A percentile compares a stretch with the other conserved stretches of the same genome.
Conservation (phyloP, 2,888 invertebrate genomes). For the Alcis repandata region DNA sequence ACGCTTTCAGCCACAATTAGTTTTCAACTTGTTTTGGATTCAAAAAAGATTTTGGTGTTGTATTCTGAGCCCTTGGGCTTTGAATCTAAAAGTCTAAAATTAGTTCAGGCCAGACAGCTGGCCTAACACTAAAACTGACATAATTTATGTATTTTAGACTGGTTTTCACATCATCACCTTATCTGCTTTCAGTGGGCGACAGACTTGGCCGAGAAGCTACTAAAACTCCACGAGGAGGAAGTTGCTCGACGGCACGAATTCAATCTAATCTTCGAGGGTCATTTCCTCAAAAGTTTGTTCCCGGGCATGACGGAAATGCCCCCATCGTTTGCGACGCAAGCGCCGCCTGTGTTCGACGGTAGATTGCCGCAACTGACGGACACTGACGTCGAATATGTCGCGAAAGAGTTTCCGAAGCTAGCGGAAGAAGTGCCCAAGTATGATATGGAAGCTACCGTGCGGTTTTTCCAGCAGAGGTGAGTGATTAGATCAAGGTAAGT, state of each 20-base stretch:
- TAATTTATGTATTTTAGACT: too few species aligned
- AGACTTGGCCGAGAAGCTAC: constrained; percentile 91
- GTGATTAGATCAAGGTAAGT: neutral
- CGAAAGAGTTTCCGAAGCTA: constrained; percentile 89
- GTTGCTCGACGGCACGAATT: constrained; percentile 92
- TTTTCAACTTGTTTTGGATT: too few species aligned
- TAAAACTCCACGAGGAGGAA: constrained; percentile 94
- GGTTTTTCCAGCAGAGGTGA: constrained; percentile 89
- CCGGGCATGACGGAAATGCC: constrained; percentile 96
- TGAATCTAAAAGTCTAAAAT: too few species aligned
- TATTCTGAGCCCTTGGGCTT: too few species aligned
- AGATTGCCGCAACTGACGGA: constrained; percentile 88
- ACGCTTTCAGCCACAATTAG: too few species aligned
- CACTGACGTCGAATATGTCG: constrained; percentile 88
- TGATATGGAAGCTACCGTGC: constrained; percentile 90
- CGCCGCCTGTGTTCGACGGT: constrained; percentile 92
- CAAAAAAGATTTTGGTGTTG: too few species aligned
- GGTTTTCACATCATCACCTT: neutral
- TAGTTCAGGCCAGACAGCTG: too few species aligned
- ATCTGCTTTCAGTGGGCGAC: constrained; percentile 92
- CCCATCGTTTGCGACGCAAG: constrained; percentile 93
- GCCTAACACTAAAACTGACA: too few species aligned
- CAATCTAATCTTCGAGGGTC: constrained; percentile 92
- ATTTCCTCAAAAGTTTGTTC: constrained; percentile 94
- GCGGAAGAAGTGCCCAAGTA: constrained; percentile 88